Evolutionary conservation across 92 coral and sea anemone species (phyloP), one percentile per base, ranked within the genome.

Genomic region (Actinostola sp.): DNA sequence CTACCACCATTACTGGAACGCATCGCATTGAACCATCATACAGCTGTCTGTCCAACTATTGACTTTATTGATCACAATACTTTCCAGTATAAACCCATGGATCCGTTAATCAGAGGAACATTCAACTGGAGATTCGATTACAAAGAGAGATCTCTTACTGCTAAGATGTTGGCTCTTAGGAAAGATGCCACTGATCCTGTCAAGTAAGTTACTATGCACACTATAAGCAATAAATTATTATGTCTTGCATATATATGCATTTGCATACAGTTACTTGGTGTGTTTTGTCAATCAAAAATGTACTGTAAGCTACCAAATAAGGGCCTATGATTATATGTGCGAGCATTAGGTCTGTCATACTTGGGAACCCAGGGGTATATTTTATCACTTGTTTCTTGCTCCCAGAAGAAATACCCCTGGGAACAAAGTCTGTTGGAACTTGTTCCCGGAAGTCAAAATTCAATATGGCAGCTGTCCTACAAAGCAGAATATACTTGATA

Each of bases 111-210:
- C 25, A 72, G 99, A 53, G 99, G 99, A 25, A 95, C 99, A 0
- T 95, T 95, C 45, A 95, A 95, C 63, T 95, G 99, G 99, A 83
- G 97, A 45, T 95, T 95, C 85, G 99, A 95, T 82, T 95, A 95
- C 45, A 95, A 95, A 53, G 99, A 95, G 56, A 91, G 93, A 41
- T 82, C 92, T 25, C 76, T 95, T 20, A 87, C 89, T 27, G 73
- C 83, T 6, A 97, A 95, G 61, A 86, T 85, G 66, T 70, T 84
- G 90, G 73, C 45, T 33, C 77, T 64, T 58, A 75, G 99, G 61
- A 95, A 89, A 68, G 99, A 95, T 64, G 91, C 88, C 29, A 93
- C 98, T 13, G 89, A 93, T 38, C 93, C 92, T 70, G 97, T 93
- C 67, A 87, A 83, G 98, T 93, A 64, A 74, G 91, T 26, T 33